A percentile compares a stretch with the other conserved stretches of the same genome.
These are phyloP conservation scores for Merops nubicus DNA, from an alignment of 2,113 vertebrate species.

Conservation along the genomic window DNA sequence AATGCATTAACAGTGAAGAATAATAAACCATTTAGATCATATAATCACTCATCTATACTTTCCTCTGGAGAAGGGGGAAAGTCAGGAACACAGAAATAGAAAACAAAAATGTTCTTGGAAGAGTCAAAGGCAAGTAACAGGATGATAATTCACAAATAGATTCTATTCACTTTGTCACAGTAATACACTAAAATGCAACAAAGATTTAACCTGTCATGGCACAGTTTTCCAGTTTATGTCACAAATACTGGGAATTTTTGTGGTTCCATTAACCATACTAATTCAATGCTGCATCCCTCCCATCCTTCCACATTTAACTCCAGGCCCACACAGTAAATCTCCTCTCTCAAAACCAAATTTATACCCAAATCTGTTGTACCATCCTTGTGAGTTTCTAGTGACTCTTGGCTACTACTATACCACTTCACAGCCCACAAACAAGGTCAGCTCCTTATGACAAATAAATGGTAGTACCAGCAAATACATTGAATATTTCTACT, in stretches of 20 bases:
- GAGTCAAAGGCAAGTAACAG: not conserved
- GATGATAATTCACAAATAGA: not conserved
- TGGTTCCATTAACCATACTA: not conserved
- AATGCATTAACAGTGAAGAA: not conserved
- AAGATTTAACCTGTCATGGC: not conserved
- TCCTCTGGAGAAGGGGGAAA: not conserved
- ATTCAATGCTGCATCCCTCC: not conserved
- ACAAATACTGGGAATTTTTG: not conserved
- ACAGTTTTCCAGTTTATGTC: not conserved
- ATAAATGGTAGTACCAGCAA: not conserved
- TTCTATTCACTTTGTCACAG: not conserved
- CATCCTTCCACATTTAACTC: not conserved
- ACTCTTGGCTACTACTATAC: not conserved
- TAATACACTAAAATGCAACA: not conserved
- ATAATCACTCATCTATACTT: not conserved
- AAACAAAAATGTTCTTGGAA: not conserved
- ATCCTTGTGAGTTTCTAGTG: not conserved
- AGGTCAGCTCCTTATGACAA: not conserved
- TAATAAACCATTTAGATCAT: not conserved
- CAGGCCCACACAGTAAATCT: not conserved
- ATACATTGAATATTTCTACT: not conserved
- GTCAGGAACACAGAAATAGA: not conserved
- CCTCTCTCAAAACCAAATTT: not conserved
- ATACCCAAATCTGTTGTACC: not conserved
- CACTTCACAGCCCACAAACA: not conserved